phyloP scores from a whole-genome alignment of 2,113 vertebrate species.

The Tenebrosternarchus preto region DNA sequence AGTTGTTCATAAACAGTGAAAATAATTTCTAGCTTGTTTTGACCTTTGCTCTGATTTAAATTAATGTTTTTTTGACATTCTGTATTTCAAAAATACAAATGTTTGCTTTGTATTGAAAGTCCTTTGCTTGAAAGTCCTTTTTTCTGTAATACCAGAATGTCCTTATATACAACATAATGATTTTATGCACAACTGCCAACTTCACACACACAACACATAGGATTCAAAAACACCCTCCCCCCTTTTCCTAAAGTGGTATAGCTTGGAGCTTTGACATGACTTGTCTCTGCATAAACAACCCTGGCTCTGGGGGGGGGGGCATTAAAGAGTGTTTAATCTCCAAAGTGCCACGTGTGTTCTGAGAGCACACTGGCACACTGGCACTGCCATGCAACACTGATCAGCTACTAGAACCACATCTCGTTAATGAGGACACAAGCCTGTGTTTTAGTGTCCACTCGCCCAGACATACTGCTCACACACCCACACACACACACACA shows the following conservation, averaged over 20 bases:
- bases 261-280: not conserved
- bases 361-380: constrained; percentile 57
- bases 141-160: too few relatives aligned
- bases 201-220: not conserved
- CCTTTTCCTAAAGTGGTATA: not conserved
- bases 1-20: too few relatives aligned
- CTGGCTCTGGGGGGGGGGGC: constrained; percentile 46
- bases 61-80: too few relatives aligned
- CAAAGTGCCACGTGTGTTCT: constrained; percentile 56
- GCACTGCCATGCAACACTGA: constrained; percentile 61
- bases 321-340: constrained; percentile 48
- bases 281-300: not conserved
- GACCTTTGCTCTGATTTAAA: too few relatives aligned
- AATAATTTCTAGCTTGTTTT: too few relatives aligned
- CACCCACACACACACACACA: constrained; percentile 8
- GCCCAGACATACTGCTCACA: constrained; percentile 42
- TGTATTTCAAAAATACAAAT: too few relatives aligned
- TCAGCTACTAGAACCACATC: constrained; percentile 61
- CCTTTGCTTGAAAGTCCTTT: too few relatives aligned
- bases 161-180: not conserved
- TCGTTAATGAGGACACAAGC: constrained; percentile 69
- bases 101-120: too few relatives aligned
- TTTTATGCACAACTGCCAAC: not conserved
- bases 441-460: constrained; percentile 64
- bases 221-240: not conserved